phyloP scores from a whole-genome alignment of 53 echinoderm and acorn worm species.

The Astropecten irregularis region DNA sequence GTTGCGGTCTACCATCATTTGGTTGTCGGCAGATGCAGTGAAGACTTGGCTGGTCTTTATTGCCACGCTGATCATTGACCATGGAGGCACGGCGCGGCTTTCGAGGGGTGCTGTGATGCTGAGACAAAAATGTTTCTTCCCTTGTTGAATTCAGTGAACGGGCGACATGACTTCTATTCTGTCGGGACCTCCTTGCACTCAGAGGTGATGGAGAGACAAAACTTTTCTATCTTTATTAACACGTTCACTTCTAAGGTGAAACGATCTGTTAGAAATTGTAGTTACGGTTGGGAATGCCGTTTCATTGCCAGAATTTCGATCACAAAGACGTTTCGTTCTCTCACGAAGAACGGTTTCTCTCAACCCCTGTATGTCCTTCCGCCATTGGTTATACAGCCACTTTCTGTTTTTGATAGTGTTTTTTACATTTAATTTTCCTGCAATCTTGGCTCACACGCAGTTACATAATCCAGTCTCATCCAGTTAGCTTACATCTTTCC shows the following conservation, averaged over 20 bases:
- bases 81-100: not conserved
- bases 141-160: not conserved
- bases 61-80: not conserved
- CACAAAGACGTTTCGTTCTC: not conserved
- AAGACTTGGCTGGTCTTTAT: not conserved
- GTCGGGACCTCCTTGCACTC: not conserved
- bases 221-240: not conserved
- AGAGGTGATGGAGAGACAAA: not conserved
- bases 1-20: slow-evolving; percentile 37
- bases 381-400: slow-evolving; percentile 25
- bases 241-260: not conserved
- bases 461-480: not conserved
- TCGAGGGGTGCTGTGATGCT: not conserved
- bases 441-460: not conserved
- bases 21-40: slow-evolving; percentile 30
- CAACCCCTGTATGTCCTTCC: not conserved
- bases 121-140: not conserved
- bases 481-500: not conserved
- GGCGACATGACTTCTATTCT: not conserved
- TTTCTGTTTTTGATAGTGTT: slow-evolving; percentile 6
- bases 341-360: not conserved
- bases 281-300: no score
- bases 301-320: not conserved
- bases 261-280: no score
- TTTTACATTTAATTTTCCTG: not conserved